Percentiles rank a stretch among this genome's conserved stretches.
These are phyloP conservation scores for Chironomus tepperi DNA, from an alignment of 1,140 invertebrate genomes.

Conservation along the genomic window DNA sequence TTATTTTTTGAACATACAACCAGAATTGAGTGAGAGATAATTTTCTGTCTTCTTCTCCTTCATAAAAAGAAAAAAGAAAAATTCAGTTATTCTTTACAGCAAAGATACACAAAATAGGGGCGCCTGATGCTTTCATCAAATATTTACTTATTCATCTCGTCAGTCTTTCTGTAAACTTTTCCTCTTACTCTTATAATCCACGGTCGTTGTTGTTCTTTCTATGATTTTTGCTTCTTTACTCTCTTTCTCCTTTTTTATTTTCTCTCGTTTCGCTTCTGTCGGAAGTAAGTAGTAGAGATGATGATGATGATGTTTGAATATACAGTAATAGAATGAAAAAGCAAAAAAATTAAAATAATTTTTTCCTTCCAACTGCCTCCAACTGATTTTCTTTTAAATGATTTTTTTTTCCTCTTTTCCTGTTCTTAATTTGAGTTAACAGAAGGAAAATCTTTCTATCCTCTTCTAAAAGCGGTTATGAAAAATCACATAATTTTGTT, in stretches of 20 bases:
- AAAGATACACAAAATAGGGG: background rate
- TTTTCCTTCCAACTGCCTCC: background rate
- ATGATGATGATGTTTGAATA: background rate
- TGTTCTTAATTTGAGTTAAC: too few species aligned
- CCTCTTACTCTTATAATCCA: background rate
- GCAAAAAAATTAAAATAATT: background rate
- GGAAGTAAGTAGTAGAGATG: background rate
- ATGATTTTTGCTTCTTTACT: conserved; percentile 3
- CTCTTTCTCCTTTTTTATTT: too few species aligned
- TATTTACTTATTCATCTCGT: conserved; percentile 18
- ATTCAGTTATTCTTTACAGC: too few species aligned
- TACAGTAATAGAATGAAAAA: background rate
- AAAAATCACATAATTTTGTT: too few species aligned
- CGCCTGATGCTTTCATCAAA: conserved; percentile 18
- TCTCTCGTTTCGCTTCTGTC: too few species aligned
- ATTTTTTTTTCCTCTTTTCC: background rate
- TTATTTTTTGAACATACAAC: background rate
- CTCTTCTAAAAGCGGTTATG: too few species aligned
- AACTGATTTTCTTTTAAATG: conserved; percentile 15
- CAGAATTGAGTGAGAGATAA: background rate
- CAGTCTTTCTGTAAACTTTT: conserved; percentile 12
- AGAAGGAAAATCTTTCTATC: too few species aligned
- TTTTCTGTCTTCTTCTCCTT: background rate
- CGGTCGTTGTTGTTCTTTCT: background rate
- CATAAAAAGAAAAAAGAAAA: background rate